Evolutionary conservation across 2,113 vertebrate genomes (phyloP), one percentile per base, ranked within the genome.

Genomic region (Myodes glareolus): DNA sequence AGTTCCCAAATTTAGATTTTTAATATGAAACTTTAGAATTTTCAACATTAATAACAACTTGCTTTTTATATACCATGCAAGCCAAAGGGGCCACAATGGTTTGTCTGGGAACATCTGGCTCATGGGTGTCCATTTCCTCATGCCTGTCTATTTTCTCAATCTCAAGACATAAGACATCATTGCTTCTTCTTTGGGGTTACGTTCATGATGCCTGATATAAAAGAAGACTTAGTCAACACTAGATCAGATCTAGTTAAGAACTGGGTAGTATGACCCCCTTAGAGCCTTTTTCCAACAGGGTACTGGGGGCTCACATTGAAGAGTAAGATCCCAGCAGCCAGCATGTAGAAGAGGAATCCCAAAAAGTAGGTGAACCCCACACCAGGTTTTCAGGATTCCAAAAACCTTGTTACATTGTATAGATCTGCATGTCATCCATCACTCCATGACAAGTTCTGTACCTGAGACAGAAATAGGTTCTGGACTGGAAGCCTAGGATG

Each of bases 41-140:
- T 96, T 92, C 27, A 93, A 92, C 82, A 90, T 67, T 75, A 42
- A 75, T 70, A 88, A 25, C 31, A 42, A 75, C 55, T 90, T 72
- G 7, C 80, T 52, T 75, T 88, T 95, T 91, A 90, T 50, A 92
- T 11, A 68, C 21, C 73, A 12, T 42, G 2, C 1, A 42, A 29
- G 80, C n/a, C 39, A 8, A 45, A 67, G 36, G 19, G 39, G 76
- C 52, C 65, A 61, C 84, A 58, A 1, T 23, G 17, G 25, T 36
- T 39, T 87, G 27, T 45, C 50, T 89, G 61, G 50, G 39, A 72
- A 36, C 13, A 19, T 58, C 42, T 45, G 68, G 23, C 63, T 76
- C 47, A 0, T 5, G 9, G 13, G 65, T 36, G 39, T 45, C 7
- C 25, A 19, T 55, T 81, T 55, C 36, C 33, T 80, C 33, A 55